Evolutionary conservation across 2,113 vertebrate genomes (phyloP).

Genomic region (Copsychus sechellarum): DNA sequence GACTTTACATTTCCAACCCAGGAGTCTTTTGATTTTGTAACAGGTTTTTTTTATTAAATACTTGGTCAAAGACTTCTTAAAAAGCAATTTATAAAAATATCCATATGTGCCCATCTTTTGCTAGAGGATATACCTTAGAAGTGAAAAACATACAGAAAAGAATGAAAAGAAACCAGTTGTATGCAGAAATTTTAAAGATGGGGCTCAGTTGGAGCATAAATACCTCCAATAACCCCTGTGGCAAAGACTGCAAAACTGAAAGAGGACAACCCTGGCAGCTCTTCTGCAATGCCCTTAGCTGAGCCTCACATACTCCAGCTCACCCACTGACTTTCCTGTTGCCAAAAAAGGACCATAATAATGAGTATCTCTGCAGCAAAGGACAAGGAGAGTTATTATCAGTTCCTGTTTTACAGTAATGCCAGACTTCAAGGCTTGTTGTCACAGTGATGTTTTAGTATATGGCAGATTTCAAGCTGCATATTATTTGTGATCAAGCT

Average conservation of each 20-base stretch:
- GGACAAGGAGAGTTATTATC: constrained; percentile 3
- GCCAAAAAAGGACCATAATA: background rate
- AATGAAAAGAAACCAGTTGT: background rate
- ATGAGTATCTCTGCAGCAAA: constrained; percentile 12
- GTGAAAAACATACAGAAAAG: constrained; percentile 2
- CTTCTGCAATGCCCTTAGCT: background rate
- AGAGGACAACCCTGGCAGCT: background rate
- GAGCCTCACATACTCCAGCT: background rate
- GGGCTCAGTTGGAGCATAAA: background rate
- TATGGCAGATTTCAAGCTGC: background rate
- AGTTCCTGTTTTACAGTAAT: constrained; percentile 2
- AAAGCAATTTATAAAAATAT: constrained; percentile 21
- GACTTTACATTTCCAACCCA: background rate
- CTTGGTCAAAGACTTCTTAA: background rate
- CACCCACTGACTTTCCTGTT: constrained; percentile 18
- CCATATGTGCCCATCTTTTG: background rate
- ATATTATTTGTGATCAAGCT: background rate
- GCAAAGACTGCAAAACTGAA: background rate
- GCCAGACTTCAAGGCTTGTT: constrained; percentile 4
- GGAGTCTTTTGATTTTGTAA: constrained; percentile 11
- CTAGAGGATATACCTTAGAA: background rate
- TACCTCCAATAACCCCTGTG: background rate
- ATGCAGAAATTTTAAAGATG: background rate
- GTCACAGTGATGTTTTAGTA: constrained; percentile 4
- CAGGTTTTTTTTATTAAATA: background rate